Conservation (phyloP, 2,888 invertebrate genomes). For the Geotrupes spiniger region DNA sequence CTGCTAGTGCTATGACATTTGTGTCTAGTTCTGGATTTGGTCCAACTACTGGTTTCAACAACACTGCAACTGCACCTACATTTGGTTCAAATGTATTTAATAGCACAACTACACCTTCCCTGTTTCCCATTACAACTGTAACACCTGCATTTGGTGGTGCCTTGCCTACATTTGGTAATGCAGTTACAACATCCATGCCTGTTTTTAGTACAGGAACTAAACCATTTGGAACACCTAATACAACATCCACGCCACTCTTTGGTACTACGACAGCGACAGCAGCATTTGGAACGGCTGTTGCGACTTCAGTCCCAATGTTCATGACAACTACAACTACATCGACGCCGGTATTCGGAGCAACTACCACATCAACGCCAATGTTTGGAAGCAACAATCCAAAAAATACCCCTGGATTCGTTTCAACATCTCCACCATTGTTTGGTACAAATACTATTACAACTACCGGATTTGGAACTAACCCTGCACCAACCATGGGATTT, state of each 20-base stretch:
- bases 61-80: conserved; percentile 2
- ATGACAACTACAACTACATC: not conserved
- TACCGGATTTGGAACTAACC: conserved; percentile 10
- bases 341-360: conserved; percentile 15
- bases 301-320: not conserved
- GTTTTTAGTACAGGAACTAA: conserved; percentile 11
- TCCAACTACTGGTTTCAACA: conserved; percentile 4
- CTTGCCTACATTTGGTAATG: conserved; percentile 9
- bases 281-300: conserved; percentile 2
- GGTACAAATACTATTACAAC: conserved; percentile 14
- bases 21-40: conserved; percentile 4
- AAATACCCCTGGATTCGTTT: not conserved
- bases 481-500: conserved; percentile 27
- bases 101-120: not conserved
- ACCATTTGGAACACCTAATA: conserved; percentile 22
- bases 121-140: conserved; percentile 5
- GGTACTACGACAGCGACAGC: conserved; percentile 6
- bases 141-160: conserved; percentile 16
- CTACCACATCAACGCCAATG: conserved; percentile 26
- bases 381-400: conserved; percentile 29
- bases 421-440: conserved; percentile 23
- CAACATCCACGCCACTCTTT: conserved; percentile 14
- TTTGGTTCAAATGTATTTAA: conserved; percentile 4
- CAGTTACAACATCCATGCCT: conserved; percentile 2
- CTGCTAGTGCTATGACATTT: conserved; percentile 10